Evolutionary conservation across 2,888 invertebrate species (phyloP).

Genomic region (Noctua janthe): DNA sequence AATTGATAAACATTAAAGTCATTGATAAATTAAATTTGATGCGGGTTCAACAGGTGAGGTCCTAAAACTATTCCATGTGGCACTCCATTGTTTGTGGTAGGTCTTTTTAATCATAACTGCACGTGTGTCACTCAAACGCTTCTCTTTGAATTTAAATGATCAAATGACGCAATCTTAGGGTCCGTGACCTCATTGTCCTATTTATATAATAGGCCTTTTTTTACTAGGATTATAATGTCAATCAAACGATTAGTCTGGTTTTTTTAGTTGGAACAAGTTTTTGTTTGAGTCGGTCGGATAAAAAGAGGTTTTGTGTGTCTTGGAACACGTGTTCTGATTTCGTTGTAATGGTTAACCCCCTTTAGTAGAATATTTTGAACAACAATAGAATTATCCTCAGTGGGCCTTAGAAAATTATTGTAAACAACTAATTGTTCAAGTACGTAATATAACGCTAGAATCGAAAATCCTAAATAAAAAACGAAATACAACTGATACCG

Average conservation of each 20-base stretch:
- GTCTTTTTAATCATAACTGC: slow-evolving; percentile 59
- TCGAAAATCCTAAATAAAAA: background rate
- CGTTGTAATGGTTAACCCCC: slow-evolving; percentile 16
- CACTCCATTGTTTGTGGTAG: slow-evolving; percentile 60
- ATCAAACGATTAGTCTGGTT: slow-evolving; percentile 63
- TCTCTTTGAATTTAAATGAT: slow-evolving; percentile 62
- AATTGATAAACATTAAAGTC: background rate
- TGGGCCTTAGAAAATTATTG: background rate
- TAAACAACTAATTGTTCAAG: background rate
- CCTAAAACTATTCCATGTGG: slow-evolving; percentile 51
- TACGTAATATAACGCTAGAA: background rate
- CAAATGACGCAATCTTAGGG: slow-evolving; percentile 59
- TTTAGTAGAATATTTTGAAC: background rate
- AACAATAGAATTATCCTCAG: background rate
- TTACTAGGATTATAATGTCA: slow-evolving; percentile 62
- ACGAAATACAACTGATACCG: background rate
- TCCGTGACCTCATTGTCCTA: slow-evolving; percentile 65
- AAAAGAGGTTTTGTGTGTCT: slow-evolving; percentile 51
- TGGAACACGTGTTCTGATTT: slow-evolving; percentile 53
- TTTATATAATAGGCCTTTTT: slow-evolving; percentile 62
- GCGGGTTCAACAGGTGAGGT: slow-evolving; percentile 3
- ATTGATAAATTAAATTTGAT: slow-evolving; percentile 3
- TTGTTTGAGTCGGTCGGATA: slow-evolving; percentile 41
- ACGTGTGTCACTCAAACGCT: slow-evolving; percentile 59
- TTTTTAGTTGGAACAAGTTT: slow-evolving; percentile 45